phyloP scores from a whole-genome alignment of 2,113 vertebrate genomes.

The Ctenomys sociabilis region DNA sequence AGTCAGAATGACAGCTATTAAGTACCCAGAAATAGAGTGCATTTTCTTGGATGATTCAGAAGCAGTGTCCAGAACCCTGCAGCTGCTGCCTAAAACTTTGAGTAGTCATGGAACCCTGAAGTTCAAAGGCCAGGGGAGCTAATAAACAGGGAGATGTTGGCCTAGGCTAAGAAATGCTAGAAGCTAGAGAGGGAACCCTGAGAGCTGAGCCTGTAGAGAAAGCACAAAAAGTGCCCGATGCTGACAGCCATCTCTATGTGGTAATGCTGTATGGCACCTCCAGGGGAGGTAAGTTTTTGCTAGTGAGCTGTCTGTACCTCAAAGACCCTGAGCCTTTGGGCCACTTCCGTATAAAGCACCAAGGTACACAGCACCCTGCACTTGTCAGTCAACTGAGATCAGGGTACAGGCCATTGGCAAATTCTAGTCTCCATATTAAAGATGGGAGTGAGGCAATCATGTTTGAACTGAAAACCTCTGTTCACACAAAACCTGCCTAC shows the following conservation, averaged over 20 bases:
- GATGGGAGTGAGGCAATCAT: neutral
- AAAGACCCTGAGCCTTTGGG: neutral
- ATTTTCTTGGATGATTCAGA: neutral
- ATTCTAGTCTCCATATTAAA: neutral
- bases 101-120: neutral
- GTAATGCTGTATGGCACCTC: neutral
- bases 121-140: neutral
- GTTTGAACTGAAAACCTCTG: neutral
- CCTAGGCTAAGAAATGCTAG: neutral
- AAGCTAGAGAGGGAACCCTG: neutral
- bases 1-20: neutral
- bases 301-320: neutral
- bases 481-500: neutral
- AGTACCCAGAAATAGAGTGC: neutral
- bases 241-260: accelerated
- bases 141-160: neutral
- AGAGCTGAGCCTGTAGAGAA: neutral
- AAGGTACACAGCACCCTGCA: neutral
- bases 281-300: neutral
- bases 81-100: neutral
- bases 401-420: neutral
- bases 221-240: accelerated
- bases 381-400: neutral
- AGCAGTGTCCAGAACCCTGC: neutral
- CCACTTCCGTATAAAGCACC: neutral